Base-by-base conservation (phyloP, 2,113 vertebrate species). In the Anser brachyrhynchus region DNA sequence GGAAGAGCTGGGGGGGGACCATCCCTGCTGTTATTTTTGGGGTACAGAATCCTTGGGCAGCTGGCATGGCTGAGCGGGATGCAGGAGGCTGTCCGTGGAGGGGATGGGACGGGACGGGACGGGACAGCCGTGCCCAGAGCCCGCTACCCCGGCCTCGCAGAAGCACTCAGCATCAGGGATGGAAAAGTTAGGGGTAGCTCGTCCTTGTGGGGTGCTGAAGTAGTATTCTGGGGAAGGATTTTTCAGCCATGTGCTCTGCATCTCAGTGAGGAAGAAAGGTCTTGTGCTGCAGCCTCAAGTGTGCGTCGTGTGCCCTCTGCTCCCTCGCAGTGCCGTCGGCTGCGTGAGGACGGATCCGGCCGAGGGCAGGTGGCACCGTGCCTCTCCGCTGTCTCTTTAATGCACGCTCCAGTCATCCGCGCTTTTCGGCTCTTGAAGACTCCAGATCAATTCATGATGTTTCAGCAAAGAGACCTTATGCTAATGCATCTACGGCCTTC, bases 241-340 rank as follows among this genome's bases (percentile, higher is more conserved):
- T 15, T 76, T 46, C 13, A 37, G 9, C 35, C 2, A 0, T n/a
- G 9, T 26, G 9, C 62, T 70, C 20, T 35, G 5, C 0, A 0
- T n/a, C 23, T 29, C 12, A 9, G 17, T 20, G 15, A 70, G 62
- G 19, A 78, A 31, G 3, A 66, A 79, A 29, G 31, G 22, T 55
- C 28, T 59, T 28, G 71, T 82, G 25, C 19, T 35, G 31, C 1
- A 2, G 17, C 21, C 62, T 37, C 16, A 23, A 3, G 14, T 14
- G 23, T 21, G 28, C 3, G 1, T 29, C 17, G 0, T 4, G 5
- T 51, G 33, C 20, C 31, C 44, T 5, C 46, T 0, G 4, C 35
- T 49, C 9, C 66, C 41, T 90, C 39, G 59, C 39, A 7, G n/a
- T 46, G n/a, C 65, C 52, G 18, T 52, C 10, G 12, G 8, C 23